Conservation (phyloP, 2,888 invertebrate genomes). For the Idaea straminata region DNA sequence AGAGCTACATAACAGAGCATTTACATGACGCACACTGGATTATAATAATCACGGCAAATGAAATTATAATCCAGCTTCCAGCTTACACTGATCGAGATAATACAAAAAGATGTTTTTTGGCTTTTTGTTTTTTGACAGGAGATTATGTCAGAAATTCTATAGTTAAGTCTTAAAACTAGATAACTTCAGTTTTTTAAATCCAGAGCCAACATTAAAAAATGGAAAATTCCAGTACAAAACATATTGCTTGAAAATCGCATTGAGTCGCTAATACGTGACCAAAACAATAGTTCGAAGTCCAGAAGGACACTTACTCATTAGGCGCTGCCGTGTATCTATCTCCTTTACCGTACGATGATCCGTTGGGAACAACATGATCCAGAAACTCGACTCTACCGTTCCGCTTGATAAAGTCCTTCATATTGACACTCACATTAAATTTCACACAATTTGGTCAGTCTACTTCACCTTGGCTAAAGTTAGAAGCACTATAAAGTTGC, state of each 20-base stretch:
- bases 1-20: neutral
- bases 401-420: conserved; percentile 57
- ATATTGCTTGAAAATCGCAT: conserved; percentile 4
- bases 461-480: conserved; percentile 21
- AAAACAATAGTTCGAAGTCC: conserved; percentile 16
- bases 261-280: conserved; percentile 7
- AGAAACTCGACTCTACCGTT: conserved; percentile 47
- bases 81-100: neutral
- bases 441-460: conserved; percentile 16
- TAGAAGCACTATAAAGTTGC: conserved; percentile 16
- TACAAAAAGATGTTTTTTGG: neutral
- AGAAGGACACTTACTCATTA: conserved; percentile 63
- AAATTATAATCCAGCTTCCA: neutral
- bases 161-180: neutral
- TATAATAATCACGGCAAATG: neutral
- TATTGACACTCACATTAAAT: conserved; percentile 41
- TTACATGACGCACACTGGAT: neutral
- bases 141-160: neutral
- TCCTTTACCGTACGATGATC: conserved; percentile 68
- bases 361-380: conserved; percentile 42
- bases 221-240: conserved; percentile 19
- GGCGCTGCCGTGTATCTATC: conserved; percentile 73
- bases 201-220: neutral
- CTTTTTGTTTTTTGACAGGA: neutral
- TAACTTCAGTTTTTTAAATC: neutral